phyloP scores from a whole-genome alignment of 2,797 vertebrate species.

The Nannoperca australis region DNA sequence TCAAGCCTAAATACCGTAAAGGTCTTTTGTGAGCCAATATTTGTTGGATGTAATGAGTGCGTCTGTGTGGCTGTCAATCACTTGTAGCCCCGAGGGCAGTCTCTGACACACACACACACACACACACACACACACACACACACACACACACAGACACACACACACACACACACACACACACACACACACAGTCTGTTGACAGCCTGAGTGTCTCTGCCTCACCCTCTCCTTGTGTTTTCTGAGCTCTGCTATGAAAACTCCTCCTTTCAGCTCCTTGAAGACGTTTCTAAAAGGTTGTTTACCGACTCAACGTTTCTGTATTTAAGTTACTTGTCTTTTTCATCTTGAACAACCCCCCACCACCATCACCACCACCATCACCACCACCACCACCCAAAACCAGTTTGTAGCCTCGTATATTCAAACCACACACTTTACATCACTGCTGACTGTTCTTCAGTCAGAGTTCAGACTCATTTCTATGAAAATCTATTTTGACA shows the following conservation, averaged over 20 bases:
- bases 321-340: conserved; percentile 22
- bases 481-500: not conserved
- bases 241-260: conserved; percentile 68
- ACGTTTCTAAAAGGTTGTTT: conserved; percentile 49
- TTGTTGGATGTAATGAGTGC: conserved; percentile 51
- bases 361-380: too few relatives aligned
- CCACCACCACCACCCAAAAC: too few relatives aligned
- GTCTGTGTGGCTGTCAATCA: conserved; percentile 58
- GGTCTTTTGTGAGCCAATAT: conserved; percentile 56
- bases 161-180: conserved; percentile 18
- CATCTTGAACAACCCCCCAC: too few relatives aligned
- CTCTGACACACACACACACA: conserved; percentile 6
- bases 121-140: conserved; percentile 21
- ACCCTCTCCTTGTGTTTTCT: conserved; percentile 25
- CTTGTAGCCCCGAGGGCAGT: conserved; percentile 28
- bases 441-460: not conserved
- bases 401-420: not conserved
- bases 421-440: not conserved
- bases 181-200: conserved; percentile 10
- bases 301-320: conserved; percentile 14
- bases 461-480: not conserved
- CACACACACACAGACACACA: conserved; percentile 33
- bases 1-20: conserved; percentile 50
- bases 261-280: conserved; percentile 52
- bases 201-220: conserved; percentile 15